phyloP scores from a whole-genome alignment of 2,113 vertebrate species.

The Chlorodrepanis virens region DNA sequence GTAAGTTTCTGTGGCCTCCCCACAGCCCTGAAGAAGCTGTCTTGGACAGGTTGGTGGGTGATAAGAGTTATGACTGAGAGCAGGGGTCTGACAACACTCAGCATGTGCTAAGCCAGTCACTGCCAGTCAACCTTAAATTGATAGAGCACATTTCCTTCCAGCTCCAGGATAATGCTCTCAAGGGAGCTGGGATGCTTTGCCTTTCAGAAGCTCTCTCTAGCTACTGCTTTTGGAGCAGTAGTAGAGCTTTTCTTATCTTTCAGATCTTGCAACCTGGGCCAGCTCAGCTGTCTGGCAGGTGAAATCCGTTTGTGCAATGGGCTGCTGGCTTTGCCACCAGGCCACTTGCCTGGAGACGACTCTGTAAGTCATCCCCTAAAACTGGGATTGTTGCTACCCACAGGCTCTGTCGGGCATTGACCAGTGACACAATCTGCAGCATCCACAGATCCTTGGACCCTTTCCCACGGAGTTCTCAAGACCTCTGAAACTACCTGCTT shows the following conservation, averaged over 20 bases:
- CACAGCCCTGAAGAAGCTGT: background rate
- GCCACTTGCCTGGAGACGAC: background rate
- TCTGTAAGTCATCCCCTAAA: background rate
- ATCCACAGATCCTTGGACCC: background rate
- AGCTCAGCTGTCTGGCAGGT: background rate
- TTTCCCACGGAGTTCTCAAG: background rate
- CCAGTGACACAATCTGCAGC: background rate
- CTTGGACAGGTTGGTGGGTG: background rate
- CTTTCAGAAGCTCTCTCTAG: background rate
- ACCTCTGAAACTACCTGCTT: background rate
- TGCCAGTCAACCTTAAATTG: background rate
- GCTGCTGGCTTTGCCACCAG: background rate
- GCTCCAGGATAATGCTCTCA: background rate
- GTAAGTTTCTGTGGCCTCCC: background rate
- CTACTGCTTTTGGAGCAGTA: background rate
- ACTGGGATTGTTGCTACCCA: background rate
- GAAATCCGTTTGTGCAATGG: fast-evolving
- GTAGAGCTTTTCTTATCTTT: background rate
- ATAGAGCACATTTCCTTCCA: fast-evolving
- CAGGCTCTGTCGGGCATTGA: fast-evolving
- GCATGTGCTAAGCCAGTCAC: background rate
- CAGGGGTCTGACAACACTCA: background rate
- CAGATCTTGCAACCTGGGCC: fast-evolving
- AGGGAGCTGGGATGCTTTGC: background rate
- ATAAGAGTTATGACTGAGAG: background rate